These are phyloP conservation scores for Melinaea menophilus DNA, from an alignment of 2,888 invertebrate species.

Conservation along the genomic window DNA sequence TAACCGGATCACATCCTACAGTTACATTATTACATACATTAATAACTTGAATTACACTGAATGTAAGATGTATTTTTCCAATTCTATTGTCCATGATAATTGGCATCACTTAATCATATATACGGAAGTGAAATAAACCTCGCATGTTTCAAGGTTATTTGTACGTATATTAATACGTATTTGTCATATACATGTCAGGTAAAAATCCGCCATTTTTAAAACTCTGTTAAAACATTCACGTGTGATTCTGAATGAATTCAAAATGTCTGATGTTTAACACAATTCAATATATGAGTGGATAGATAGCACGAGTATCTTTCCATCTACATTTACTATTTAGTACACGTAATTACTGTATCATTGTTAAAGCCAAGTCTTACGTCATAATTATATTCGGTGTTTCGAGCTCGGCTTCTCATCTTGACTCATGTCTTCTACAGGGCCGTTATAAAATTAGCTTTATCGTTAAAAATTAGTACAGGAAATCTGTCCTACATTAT, in stretches of 20 bases:
- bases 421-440: slow-evolving; percentile 6
- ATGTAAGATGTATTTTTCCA: slow-evolving; percentile 13
- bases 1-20: neutral
- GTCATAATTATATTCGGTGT: slow-evolving; percentile 16
- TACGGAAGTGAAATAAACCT: neutral
- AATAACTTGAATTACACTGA: slow-evolving; percentile 3
- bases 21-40: neutral
- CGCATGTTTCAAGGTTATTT: neutral
- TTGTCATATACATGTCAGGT: neutral
- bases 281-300: too few relatives aligned
- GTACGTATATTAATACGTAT: too few relatives aligned
- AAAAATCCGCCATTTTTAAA: too few relatives aligned
- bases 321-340: neutral
- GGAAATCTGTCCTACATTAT: too few relatives aligned
- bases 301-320: slow-evolving; percentile 5
- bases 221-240: too few relatives aligned
- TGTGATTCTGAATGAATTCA: too few relatives aligned
- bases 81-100: slow-evolving; percentile 57
- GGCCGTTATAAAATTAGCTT: slow-evolving; percentile 16
- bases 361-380: slow-evolving; percentile 9
- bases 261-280: too few relatives aligned
- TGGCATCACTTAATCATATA: slow-evolving; percentile 30
- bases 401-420: slow-evolving; percentile 12
- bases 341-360: too few relatives aligned
- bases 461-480: slow-evolving; percentile 10